Percentiles rank a stretch among this genome's conserved stretches.
phyloP scores from a whole-genome alignment of 2,888 invertebrate species.

The Polydrusus pterygomalis region DNA sequence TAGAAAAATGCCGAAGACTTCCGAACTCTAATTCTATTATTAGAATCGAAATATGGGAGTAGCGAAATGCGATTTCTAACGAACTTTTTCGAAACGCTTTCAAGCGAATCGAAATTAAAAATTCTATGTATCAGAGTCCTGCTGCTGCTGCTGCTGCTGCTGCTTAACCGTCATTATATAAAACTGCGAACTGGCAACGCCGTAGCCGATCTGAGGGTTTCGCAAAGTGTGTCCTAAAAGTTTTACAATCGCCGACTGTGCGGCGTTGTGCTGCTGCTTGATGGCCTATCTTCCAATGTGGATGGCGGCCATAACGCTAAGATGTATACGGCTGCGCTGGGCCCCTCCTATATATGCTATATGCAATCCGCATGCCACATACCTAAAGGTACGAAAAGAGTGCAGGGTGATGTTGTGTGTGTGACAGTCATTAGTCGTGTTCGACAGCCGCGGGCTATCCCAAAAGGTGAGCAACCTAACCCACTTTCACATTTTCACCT shows the following conservation, averaged over 20 bases:
- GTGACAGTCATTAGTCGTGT: constrained; percentile 73
- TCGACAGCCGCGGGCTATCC: constrained; percentile 70
- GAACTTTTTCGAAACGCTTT: too few species aligned
- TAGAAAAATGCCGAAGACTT: too few species aligned
- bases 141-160: too few species aligned
- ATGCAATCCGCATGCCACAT: constrained; percentile 73
- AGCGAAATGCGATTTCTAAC: too few species aligned
- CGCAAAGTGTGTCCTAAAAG: constrained; percentile 79
- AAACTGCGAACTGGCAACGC: constrained; percentile 48
- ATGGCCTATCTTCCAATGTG: constrained; percentile 81
- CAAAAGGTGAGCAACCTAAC: constrained; percentile 70
- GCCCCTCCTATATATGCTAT: constrained; percentile 73
- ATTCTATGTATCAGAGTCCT: too few species aligned
- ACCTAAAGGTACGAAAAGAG: constrained; percentile 72
- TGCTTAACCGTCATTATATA: neutral
- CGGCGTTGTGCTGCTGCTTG: constrained; percentile 74
- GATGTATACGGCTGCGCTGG: constrained; percentile 79
- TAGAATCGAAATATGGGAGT: too few species aligned
- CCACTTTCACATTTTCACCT: constrained; percentile 67
- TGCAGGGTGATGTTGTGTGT: constrained; percentile 68
- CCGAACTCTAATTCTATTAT: too few species aligned
- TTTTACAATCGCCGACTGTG: constrained; percentile 77
- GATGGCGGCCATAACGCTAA: constrained; percentile 78
- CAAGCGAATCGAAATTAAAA: too few species aligned
- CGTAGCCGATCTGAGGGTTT: constrained; percentile 65